Evolutionary conservation across 2,888 invertebrate species (phyloP).

Genomic region (Baccha elongata): DNA sequence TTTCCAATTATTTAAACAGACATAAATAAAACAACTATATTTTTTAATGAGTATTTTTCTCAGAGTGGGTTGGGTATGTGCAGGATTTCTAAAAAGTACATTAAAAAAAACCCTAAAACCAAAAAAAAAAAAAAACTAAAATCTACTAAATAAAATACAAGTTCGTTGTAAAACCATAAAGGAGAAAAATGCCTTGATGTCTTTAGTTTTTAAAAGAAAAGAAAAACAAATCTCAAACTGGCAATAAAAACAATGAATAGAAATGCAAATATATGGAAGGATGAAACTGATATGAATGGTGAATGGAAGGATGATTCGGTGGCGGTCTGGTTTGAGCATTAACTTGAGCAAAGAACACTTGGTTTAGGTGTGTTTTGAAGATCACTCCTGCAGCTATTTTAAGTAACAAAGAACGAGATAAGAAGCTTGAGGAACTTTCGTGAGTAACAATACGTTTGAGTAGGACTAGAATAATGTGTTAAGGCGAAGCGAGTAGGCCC

Average conservation of each 20-base stretch:
- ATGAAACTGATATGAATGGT: conserved; percentile 16
- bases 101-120: conserved; percentile 26
- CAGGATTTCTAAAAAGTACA: conserved; percentile 38
- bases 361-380: neutral
- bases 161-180: conserved; percentile 59
- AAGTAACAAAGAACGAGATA: conserved; percentile 37
- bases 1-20: neutral
- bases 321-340: conserved; percentile 48
- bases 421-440: conserved; percentile 64
- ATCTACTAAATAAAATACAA: conserved; percentile 47
- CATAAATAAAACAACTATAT: neutral
- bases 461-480: conserved; percentile 69
- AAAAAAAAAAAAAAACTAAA: conserved; percentile 39
- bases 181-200: conserved; percentile 35
- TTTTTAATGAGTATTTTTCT: conserved; percentile 18
- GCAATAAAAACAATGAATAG: conserved; percentile 26
- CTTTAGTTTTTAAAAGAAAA: conserved; percentile 33
- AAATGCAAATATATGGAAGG: conserved; percentile 53
- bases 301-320: conserved; percentile 4
- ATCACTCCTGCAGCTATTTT: conserved; percentile 12
- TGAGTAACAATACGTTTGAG: conserved; percentile 63
- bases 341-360: conserved; percentile 53
- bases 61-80: conserved; percentile 23
- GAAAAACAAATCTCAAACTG: conserved; percentile 8
- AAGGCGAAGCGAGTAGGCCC: conserved; percentile 63